Evolutionary conservation across 2,113 vertebrate species (phyloP).

Genomic region (Chitala chitala): DNA sequence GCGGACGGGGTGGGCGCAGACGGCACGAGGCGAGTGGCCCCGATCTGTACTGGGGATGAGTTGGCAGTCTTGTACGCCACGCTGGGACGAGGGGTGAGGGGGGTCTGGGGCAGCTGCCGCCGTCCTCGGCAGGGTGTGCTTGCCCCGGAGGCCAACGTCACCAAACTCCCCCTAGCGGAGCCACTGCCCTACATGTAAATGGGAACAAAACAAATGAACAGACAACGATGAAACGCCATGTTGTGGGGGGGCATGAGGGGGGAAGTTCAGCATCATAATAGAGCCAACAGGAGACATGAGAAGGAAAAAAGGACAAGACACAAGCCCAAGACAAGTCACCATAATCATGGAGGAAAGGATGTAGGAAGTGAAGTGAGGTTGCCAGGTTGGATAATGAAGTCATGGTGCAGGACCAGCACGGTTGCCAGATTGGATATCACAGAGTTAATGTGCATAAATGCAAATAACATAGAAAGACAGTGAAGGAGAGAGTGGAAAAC

Average conservation of each 20-base stretch:
- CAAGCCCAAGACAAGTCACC: not conserved
- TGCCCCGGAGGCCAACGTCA: conserved; percentile 70
- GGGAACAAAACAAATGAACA: conserved; percentile 58
- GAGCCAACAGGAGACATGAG: conserved; percentile 14
- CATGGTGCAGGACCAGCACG: not conserved
- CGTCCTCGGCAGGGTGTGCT: conserved; percentile 80
- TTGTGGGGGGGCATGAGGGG: not conserved
- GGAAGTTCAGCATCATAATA: not conserved
- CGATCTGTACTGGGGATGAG: conserved; percentile 77
- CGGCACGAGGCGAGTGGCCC: conserved; percentile 67
- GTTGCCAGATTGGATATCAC: not conserved
- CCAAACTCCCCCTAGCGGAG: conserved; percentile 71
- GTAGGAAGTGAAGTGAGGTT: too few species aligned
- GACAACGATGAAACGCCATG: conserved; percentile 32
- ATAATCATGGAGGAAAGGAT: not conserved
- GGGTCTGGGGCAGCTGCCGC: conserved; percentile 92
- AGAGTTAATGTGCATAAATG: not conserved
- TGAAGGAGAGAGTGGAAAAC: conserved; percentile 18
- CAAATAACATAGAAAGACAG: not conserved
- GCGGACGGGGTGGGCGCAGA: conserved; percentile 82
- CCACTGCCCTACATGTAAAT: conserved; percentile 69
- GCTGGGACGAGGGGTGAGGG: conserved; percentile 86
- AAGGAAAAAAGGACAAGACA: not conserved
- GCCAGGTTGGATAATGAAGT: not conserved
- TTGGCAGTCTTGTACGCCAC: conserved; percentile 90